These are phyloP conservation scores for Dioctria linearis DNA, from an alignment of 2,888 invertebrate genomes.

Conservation along the genomic window DNA sequence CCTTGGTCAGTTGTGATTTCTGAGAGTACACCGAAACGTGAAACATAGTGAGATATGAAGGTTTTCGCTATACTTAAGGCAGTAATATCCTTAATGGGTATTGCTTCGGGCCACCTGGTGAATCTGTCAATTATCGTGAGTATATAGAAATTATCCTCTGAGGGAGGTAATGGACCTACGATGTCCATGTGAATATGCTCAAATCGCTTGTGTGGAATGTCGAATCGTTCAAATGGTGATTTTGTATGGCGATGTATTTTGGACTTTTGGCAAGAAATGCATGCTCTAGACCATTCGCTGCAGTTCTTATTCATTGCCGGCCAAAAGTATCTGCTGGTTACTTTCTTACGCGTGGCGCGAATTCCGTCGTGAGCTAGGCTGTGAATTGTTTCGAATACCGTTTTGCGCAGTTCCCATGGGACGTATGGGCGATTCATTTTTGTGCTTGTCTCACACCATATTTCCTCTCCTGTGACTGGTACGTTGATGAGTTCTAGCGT, in stretches of 20 bases:
- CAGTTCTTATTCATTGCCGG: constrained; percentile 20
- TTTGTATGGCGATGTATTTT: neutral
- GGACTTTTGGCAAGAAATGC: constrained; percentile 52
- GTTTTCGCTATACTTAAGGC: neutral
- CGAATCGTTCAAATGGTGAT: neutral
- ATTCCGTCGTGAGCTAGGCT: neutral
- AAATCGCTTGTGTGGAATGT: neutral
- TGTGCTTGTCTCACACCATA: constrained; percentile 7
- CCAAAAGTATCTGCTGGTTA: constrained; percentile 17
- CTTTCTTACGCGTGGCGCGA: neutral
- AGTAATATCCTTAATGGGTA: neutral
- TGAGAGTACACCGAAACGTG: constrained; percentile 11
- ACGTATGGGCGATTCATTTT: neutral
- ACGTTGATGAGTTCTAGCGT: neutral
- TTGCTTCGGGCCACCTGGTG: neutral
- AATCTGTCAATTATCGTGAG: constrained; percentile 1
- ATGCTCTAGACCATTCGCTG: constrained; percentile 4
- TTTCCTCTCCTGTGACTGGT: neutral
- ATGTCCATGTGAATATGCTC: constrained; percentile 39
- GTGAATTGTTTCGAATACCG: constrained; percentile 12
- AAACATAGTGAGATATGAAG: too few relatives aligned
- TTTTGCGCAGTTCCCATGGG: neutral
- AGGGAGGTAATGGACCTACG: constrained; percentile 22
- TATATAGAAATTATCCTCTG: neutral
- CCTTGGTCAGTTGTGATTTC: constrained; percentile 7